Conservation (phyloP, 1,140 invertebrate genomes). For the Vanessa atalanta region DNA sequence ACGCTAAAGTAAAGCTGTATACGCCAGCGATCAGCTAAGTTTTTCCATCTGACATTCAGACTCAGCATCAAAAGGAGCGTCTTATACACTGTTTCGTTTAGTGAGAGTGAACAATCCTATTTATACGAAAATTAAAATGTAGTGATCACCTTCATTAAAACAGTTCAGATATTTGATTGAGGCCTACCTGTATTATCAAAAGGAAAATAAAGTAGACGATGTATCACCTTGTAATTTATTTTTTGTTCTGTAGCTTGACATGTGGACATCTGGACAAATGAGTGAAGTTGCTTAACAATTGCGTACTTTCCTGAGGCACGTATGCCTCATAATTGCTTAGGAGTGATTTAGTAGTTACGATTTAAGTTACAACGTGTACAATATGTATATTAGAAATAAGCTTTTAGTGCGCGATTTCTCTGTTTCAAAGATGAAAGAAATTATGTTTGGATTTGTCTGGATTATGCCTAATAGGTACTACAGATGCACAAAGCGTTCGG, state of each 20-base stretch:
- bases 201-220: neutral
- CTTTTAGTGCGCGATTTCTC: conserved; percentile 1
- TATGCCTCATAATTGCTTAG: conserved; percentile 6
- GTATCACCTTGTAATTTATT: conserved; percentile 4
- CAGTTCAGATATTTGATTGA: too few relatives aligned
- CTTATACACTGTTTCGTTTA: too few relatives aligned
- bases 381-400: neutral
- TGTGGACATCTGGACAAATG: conserved; percentile 19
- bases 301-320: conserved; percentile 16
- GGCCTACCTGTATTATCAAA: too few relatives aligned
- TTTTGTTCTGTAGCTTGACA: neutral
- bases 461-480: neutral
- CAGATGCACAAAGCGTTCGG: neutral
- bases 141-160: too few relatives aligned
- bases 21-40: too few relatives aligned
- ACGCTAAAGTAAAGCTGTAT: too few relatives aligned
- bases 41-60: too few relatives aligned
- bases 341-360: conserved; percentile 2
- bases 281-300: conserved; percentile 12
- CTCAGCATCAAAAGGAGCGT: too few relatives aligned
- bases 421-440: neutral
- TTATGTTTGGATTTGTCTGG: conserved; percentile 7
- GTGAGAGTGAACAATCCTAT: too few relatives aligned
- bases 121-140: too few relatives aligned
- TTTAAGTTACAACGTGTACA: neutral